Conservation (phyloP, 2,797 vertebrate genomes). For the Notoglanidium macrostoma region DNA sequence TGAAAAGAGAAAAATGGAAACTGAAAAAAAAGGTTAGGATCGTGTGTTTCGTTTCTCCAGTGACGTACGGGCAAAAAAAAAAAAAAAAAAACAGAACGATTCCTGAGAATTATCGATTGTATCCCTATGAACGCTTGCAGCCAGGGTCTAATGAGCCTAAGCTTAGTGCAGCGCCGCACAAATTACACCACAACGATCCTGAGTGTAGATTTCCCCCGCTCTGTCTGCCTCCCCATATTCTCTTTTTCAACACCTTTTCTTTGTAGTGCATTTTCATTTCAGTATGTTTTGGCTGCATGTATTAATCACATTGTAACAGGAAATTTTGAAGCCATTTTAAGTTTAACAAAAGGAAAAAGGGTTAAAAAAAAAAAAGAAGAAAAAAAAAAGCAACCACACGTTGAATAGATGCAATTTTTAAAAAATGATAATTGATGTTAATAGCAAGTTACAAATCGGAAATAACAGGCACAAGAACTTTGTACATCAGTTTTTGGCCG, state of each 20-base stretch:
- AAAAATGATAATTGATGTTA: conserved; percentile 58
- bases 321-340: conserved; percentile 85
- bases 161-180: conserved; percentile 75
- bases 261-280: conserved; percentile 49
- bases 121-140: conserved; percentile 61
- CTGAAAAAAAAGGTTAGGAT: conserved; percentile 61
- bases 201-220: conserved; percentile 61
- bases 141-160: conserved; percentile 57
- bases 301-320: conserved; percentile 79
- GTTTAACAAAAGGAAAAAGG: conserved; percentile 58
- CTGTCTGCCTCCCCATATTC: conserved; percentile 68
- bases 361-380: conserved; percentile 55
- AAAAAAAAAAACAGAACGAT: conserved; percentile 58
- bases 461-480: conserved; percentile 76
- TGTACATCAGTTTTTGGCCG: conserved; percentile 75
- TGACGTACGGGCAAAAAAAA: conserved; percentile 58
- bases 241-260: conserved; percentile 44
- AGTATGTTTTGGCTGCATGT: conserved; percentile 72
- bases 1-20: conserved; percentile 58
- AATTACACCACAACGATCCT: conserved; percentile 62
- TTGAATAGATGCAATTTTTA: conserved; percentile 40
- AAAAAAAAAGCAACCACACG: conserved; percentile 53
- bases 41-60: conserved; percentile 58
- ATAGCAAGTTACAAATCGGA: conserved; percentile 70
- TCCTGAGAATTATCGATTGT: conserved; percentile 68